Evolutionary conservation across 2,113 vertebrate genomes (phyloP), one percentile per base, ranked within the genome.

Genomic region (Puntigrus tetrazona): DNA sequence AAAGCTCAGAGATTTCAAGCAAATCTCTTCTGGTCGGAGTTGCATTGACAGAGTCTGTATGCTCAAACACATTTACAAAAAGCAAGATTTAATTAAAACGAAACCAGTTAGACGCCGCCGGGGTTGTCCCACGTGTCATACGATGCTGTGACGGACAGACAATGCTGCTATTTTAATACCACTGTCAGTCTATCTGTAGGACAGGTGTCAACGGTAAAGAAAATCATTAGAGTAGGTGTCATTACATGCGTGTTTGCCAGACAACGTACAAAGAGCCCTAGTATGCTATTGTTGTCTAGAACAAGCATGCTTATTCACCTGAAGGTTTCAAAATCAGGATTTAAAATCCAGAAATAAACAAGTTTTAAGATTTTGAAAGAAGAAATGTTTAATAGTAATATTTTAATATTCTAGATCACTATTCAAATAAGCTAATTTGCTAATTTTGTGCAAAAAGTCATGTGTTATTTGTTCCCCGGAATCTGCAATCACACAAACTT

Each of bases 201-300:
- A 16, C 69, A 75, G 18, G 41, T 85, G 84, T 80, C 78, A 59
- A 61, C 59, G 16, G 67, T 36, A 72, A 75, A 11, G 9, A 81
- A 81, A 65, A 27, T 73, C 47, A 25, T 61, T 38, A 72, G 45
- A 55, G 45, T 45, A 45, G 59, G 38, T 59, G 76, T 34, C 22
- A 25, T 61, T 84, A 41, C 59, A 61, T 78, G 82, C 25, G 34
- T 61, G 47, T 79, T 50, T 69, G 16, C 73, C 14, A 29, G 25
- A 20, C 0, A 1, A 7, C 27, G 31, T 45, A 75, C 27, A 50
- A 50, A 75, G 27, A 75, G n/a, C 43, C 27, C 25, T 20, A 9
- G 73, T 11, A 20, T 50, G 43, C 41, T 75, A 10, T 75, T 75
- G 43, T 75, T 47, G 6, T 75, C 43, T 50, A 50, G 20, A 75